phyloP scores from a whole-genome alignment of 2,113 vertebrate species.

The Rhinichthys klamathensis region DNA sequence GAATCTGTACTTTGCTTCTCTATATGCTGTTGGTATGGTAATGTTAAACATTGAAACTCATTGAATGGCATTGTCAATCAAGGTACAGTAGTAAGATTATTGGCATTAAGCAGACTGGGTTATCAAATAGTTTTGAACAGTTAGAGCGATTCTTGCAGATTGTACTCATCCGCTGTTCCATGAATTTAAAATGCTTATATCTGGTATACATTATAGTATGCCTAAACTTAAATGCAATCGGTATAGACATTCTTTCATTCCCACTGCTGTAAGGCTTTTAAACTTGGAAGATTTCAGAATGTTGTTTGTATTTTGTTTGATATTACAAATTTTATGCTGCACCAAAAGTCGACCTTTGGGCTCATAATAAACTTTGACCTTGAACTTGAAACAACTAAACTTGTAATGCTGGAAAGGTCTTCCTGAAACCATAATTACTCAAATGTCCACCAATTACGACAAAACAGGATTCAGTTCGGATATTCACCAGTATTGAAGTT shows the following conservation, averaged over 20 bases:
- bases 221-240: too few relatives aligned
- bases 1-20: neutral
- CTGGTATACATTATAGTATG: neutral
- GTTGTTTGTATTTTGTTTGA: too few relatives aligned
- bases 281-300: too few relatives aligned
- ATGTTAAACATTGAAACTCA: neutral
- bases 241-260: too few relatives aligned
- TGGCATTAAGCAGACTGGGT: neutral
- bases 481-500: neutral
- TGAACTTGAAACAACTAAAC: neutral
- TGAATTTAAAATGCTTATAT: neutral
- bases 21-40: neutral
- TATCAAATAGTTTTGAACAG: neutral
- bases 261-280: too few relatives aligned
- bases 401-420: neutral
- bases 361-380: too few relatives aligned
- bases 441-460: neutral
- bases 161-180: neutral
- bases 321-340: too few relatives aligned
- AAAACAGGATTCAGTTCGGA: neutral
- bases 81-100: neutral
- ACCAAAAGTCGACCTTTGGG: too few relatives aligned
- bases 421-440: neutral
- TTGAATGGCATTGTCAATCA: neutral
- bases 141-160: neutral